Evolutionary conservation across 2,888 invertebrate genomes (phyloP).

Genomic region (Antheraea assamensis): DNA sequence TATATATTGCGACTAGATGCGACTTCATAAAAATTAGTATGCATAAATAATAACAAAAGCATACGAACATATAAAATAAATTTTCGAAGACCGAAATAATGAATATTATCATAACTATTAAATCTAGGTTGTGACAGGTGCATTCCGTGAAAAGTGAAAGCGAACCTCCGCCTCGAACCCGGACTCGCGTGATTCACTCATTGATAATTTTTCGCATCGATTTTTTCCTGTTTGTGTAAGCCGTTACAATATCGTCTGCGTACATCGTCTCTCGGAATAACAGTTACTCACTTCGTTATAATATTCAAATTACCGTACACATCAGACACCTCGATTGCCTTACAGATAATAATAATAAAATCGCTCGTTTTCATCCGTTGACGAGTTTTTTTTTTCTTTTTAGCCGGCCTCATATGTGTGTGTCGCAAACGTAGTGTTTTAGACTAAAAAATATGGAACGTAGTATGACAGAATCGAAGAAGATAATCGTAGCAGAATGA

Average conservation of each 20-base stretch:
- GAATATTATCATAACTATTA: not conserved
- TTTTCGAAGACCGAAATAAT: not conserved
- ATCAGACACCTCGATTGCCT: not conserved
- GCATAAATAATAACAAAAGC: not conserved
- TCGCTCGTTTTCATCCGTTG: not conserved
- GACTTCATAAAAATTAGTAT: too few species aligned
- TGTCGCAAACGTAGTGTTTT: too few species aligned
- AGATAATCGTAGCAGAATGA: too few species aligned
- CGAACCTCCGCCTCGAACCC: not conserved
- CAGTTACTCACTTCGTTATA: constrained; percentile 2
- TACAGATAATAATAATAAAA: not conserved
- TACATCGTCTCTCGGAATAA: constrained; percentile 9
- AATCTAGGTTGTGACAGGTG: constrained; percentile 11
- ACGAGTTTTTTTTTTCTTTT: not conserved
- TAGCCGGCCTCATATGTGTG: not conserved
- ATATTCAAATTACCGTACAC: not conserved
- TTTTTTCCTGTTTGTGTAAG: constrained; percentile 12
- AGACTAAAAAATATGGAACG: too few species aligned
- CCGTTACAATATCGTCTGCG: constrained; percentile 4
- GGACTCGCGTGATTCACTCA: constrained; percentile 8
- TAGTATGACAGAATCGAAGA: too few species aligned
- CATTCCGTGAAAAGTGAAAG: constrained; percentile 12
- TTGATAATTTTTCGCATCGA: constrained; percentile 15
- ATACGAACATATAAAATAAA: not conserved
- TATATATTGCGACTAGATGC: too few species aligned